Evolutionary conservation across 2,113 vertebrate species (phyloP).

Genomic region (Indicator maculatus): DNA sequence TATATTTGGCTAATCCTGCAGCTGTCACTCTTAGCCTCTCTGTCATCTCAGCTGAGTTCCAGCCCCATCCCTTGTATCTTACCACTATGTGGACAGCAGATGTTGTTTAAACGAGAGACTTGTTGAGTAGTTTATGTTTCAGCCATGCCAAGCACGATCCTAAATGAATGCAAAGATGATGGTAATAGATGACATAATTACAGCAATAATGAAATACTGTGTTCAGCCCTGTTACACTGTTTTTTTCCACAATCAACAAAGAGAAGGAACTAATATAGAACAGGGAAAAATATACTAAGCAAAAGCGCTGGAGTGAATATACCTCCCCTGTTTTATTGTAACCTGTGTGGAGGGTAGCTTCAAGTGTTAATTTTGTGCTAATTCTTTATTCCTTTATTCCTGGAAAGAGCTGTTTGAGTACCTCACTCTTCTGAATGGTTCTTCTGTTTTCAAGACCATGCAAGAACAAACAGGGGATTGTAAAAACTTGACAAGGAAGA

Average conservation of each 20-base stretch:
- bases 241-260: not conserved
- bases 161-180: slow-evolving; percentile 35
- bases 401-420: not conserved
- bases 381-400: not conserved
- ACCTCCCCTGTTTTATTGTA: not conserved
- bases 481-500: not conserved
- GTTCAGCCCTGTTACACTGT: not conserved
- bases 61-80: slow-evolving; percentile 23
- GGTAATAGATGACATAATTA: slow-evolving; percentile 55
- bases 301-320: not conserved
- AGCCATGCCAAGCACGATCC: slow-evolving; percentile 30
- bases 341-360: not conserved
- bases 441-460: not conserved
- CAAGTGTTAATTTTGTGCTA: not conserved
- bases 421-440: not conserved
- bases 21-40: slow-evolving; percentile 17
- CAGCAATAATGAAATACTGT: slow-evolving; percentile 23
- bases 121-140: slow-evolving; percentile 14
- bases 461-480: not conserved
- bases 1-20: slow-evolving; percentile 54
- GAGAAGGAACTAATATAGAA: not conserved
- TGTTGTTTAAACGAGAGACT: slow-evolving; percentile 33
- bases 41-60: slow-evolving; percentile 45
- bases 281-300: not conserved
- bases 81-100: not conserved